phyloP scores from a whole-genome alignment of 2,113 vertebrate genomes.

The Platysteira castanea region DNA sequence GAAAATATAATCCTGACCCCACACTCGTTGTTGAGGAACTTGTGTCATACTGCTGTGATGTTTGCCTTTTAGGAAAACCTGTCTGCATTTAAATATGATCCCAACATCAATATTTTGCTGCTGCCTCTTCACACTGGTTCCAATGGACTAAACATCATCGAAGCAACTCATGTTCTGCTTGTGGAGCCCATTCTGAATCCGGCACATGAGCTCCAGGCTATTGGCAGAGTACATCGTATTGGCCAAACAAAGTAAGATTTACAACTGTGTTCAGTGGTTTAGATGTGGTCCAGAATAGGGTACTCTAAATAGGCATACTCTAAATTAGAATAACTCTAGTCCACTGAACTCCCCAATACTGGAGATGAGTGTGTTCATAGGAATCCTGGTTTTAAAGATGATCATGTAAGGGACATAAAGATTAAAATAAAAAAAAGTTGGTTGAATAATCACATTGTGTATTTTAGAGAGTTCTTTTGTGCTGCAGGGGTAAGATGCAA shows the following conservation, averaged over 20 bases:
- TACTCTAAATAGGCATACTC: not conserved
- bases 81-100: constrained; percentile 93
- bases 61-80: constrained; percentile 89
- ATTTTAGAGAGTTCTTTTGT: not conserved
- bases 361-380: not conserved
- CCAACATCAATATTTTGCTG: constrained; percentile 95
- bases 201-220: constrained; percentile 95
- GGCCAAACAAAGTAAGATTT: constrained; percentile 91
- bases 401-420: not conserved
- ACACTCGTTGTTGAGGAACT: not conserved
- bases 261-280: not conserved
- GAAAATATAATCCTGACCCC: not conserved
- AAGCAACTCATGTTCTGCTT: constrained; percentile 93
- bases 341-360: not conserved
- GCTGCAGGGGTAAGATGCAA: not conserved
- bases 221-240: constrained; percentile 95
- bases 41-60: not conserved
- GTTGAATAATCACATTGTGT: not conserved
- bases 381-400: not conserved
- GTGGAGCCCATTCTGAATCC: constrained; percentile 97
- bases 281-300: not conserved
- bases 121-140: constrained; percentile 96
- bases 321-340: not conserved
- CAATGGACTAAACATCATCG: constrained; percentile 96
- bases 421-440: not conserved